phyloP scores from a whole-genome alignment of 2,113 vertebrate genomes.

The Callithrix jacchus region DNA sequence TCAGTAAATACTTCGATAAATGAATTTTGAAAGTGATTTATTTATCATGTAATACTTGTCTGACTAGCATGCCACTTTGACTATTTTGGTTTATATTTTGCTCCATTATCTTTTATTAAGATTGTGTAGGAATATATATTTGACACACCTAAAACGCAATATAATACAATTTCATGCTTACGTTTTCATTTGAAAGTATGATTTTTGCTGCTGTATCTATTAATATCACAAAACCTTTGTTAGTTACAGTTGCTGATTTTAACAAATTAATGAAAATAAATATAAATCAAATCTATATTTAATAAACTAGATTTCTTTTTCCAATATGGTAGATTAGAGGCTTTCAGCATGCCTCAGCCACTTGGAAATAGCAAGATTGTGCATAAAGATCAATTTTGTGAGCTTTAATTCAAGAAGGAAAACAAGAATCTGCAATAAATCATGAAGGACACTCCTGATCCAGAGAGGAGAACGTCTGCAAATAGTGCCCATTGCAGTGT shows the following conservation, averaged over 20 bases:
- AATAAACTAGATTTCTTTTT: background rate
- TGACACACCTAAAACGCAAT: background rate
- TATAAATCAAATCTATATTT: background rate
- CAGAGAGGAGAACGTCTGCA: no score
- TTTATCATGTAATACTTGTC: background rate
- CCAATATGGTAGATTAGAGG: no score
- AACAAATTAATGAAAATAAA: background rate
- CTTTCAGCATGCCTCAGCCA: no score
- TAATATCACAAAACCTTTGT: background rate
- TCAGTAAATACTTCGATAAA: background rate
- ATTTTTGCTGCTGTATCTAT: background rate
- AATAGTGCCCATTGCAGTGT: no score
- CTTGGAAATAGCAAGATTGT: no score
- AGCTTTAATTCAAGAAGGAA: no score
- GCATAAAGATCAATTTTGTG: no score
- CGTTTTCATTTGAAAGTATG: background rate
- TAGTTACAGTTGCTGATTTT: background rate
- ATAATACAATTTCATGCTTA: background rate
- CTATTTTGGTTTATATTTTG: background rate
- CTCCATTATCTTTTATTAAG: background rate
- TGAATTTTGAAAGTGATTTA: background rate
- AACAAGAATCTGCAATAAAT: no score
- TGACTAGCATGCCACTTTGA: background rate
- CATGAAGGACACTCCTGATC: no score
- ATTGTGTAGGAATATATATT: background rate